Base-by-base conservation (phyloP, 1,140 invertebrate species). In the Andrena cerasifolii region DNA sequence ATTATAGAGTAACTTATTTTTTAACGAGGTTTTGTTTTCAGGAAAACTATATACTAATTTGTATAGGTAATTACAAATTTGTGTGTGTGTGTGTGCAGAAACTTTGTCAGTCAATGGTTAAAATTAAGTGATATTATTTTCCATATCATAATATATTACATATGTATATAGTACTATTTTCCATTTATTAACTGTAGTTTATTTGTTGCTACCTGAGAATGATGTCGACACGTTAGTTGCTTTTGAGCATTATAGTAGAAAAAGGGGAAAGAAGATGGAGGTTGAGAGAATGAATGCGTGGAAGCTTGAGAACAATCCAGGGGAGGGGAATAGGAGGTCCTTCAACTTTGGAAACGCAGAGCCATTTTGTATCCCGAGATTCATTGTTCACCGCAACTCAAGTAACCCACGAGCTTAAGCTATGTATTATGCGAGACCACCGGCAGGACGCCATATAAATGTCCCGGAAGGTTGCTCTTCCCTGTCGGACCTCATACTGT, bases 361-460 rank as follows among this genome's bases (percentile, higher is more conserved):
- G 68, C 76, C 83, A 85, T 79, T 86, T 86, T 86, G 72, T 86
- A 85, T 82, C 65, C 80, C 56, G 76, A 82, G 84, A 82, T 85
- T 86, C 83, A 85, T 82, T 86, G 80, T 86, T 79, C 83, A 78
- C 63, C 74, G 47, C 77, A 80, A 68, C 74, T 85, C 83, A 61
- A 85, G 83, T 59, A 76, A 75, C 78, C 73, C 75, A 47, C 73
- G 51, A 58, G 81, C 73, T 83, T 83, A 71, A 68, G 79, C 65
- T 62, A 79, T 84, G 79, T 77, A 84, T 85, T 85, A 85, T 85
- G 66, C 62, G 66, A 18, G 63, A 72, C 68, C 70, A 75, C 59
- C 65, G 78, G 72, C 70, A 81, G 81, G 82, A 85, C 82, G 74
- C 68, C 71, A 79, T 85, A 82, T 85, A 82, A 85, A 84, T 84